These are phyloP conservation scores for Acleris emargana DNA, from an alignment of 2,888 invertebrate species.

Conservation along the genomic window DNA sequence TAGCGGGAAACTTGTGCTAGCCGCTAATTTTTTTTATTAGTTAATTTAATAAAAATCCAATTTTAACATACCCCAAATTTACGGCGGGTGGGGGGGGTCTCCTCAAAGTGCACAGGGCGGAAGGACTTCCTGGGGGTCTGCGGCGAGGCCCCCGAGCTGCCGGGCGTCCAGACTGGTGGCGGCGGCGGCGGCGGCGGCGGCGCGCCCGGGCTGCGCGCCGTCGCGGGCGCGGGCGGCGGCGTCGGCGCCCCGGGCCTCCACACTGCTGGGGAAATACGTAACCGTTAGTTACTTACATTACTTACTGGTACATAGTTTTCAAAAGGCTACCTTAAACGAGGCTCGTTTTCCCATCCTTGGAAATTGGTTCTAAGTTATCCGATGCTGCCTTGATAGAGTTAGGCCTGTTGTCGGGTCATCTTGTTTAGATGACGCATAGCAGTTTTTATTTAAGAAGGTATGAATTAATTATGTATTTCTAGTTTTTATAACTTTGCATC, in stretches of 20 bases:
- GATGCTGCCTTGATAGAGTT: no score
- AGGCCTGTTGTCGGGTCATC: no score
- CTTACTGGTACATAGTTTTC: no score
- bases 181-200: constrained; percentile 83
- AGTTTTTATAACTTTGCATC: no score
- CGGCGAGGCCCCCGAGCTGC: constrained; percentile 88
- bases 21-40: no score
- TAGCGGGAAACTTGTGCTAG: no score
- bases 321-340: no score
- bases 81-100: constrained; percentile 71
- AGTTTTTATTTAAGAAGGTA: no score
- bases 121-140: constrained; percentile 89
- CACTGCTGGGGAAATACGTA: constrained; percentile 56
- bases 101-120: constrained; percentile 87
- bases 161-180: constrained; percentile 91
- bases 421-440: no score
- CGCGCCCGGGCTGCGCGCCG: constrained; percentile 72
- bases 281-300: background rate
- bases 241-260: constrained; percentile 76
- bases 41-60: background rate
- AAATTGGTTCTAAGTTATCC: no score
- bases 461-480: no score
- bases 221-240: constrained; percentile 56
- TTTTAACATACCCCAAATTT: constrained; percentile 63
- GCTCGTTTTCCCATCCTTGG: no score